These are phyloP conservation scores for Alectura lathami DNA, from an alignment of 2,113 vertebrate genomes.

Conservation along the genomic window DNA sequence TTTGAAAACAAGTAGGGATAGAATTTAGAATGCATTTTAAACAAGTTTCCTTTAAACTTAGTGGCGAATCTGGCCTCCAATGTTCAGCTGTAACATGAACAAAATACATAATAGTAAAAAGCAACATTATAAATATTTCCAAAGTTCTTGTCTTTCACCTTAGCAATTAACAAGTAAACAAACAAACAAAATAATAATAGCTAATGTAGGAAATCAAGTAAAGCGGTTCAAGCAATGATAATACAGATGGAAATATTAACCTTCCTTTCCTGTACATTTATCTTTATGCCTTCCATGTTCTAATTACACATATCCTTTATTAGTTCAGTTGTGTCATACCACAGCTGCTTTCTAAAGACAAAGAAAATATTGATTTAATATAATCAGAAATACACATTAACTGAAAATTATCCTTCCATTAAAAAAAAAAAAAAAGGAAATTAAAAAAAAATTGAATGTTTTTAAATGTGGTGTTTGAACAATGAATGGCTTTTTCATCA, in stretches of 20 bases:
- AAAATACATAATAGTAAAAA: not conserved
- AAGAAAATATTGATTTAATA: not conserved
- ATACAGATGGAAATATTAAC: not conserved
- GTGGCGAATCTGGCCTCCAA: not conserved
- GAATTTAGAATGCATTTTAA: not conserved
- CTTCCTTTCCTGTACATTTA: not conserved
- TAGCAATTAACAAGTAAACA: not conserved
- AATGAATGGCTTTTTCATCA: not conserved
- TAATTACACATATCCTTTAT: not conserved
- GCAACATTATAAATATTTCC: not conserved
- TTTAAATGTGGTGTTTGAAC: not conserved
- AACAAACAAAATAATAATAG: not conserved
- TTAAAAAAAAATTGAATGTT: not conserved
- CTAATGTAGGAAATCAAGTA: not conserved
- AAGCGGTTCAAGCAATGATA: not conserved
- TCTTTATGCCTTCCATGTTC: not conserved
- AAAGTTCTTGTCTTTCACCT: not conserved
- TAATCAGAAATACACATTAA: not conserved
- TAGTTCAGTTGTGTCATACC: not conserved
- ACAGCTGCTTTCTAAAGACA: not conserved
- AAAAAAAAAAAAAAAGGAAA: not conserved
- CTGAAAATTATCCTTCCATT: not conserved
- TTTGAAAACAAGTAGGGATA: not conserved
- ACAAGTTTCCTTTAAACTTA: not conserved
- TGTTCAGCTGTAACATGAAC: not conserved